phyloP scores from a whole-genome alignment of 2,888 invertebrate genomes.

The Apodemia duryi region DNA sequence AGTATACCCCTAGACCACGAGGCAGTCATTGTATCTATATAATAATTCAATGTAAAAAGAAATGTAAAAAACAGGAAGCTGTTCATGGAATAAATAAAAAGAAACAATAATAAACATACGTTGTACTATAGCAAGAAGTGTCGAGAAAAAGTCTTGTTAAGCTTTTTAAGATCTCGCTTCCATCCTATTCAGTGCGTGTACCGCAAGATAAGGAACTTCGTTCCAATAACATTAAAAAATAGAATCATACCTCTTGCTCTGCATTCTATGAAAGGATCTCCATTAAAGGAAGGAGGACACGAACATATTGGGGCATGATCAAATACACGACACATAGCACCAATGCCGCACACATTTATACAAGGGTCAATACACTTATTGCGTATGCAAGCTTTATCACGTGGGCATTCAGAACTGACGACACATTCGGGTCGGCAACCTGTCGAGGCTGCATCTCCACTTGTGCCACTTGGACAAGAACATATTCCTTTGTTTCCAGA shows the following conservation, averaged over 20 bases:
- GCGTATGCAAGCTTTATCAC: slow-evolving; percentile 87
- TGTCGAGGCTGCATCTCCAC: slow-evolving; percentile 85
- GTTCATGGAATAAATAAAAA: no score
- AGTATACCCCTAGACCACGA: no score
- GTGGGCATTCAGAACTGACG: slow-evolving; percentile 88
- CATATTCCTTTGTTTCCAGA: slow-evolving; percentile 82
- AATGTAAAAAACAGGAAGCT: no score
- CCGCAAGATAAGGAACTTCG: no score
- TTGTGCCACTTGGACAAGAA: slow-evolving; percentile 86
- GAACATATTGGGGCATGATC: slow-evolving; percentile 84
- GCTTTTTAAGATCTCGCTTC: no score
- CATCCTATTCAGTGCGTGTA: no score
- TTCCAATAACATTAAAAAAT: neutral
- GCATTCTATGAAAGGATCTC: slow-evolving; percentile 91
- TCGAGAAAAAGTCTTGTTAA: no score
- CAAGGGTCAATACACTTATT: slow-evolving; percentile 91
- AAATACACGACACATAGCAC: slow-evolving; percentile 84
- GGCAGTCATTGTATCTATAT: no score
- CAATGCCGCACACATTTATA: slow-evolving; percentile 88
- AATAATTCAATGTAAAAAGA: no score
- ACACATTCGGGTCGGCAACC: slow-evolving; percentile 92
- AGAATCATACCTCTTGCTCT: slow-evolving; percentile 43
- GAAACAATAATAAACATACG: no score
- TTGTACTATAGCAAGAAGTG: no score
- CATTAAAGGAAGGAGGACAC: slow-evolving; percentile 84